phyloP scores from a whole-genome alignment of 2,888 invertebrate genomes.

The Dryadula phaetusa region DNA sequence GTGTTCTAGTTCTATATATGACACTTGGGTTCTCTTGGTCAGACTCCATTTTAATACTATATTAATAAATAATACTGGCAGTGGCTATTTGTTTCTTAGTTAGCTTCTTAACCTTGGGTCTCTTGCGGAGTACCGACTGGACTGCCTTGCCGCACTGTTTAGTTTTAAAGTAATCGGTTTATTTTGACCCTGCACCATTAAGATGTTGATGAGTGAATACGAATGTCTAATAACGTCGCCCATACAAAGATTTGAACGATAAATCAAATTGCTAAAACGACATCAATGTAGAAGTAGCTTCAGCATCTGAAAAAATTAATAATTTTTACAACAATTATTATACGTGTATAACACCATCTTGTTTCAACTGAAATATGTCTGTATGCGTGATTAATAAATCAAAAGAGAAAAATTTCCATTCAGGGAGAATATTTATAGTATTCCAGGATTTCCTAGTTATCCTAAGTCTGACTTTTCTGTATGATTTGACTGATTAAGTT shows the following conservation, averaged over 20 bases:
- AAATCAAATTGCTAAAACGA: background rate
- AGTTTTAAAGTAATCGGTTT: conserved; percentile 79
- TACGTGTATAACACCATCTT: too few relatives aligned
- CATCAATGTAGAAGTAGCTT: conserved; percentile 9
- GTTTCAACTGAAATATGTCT: too few relatives aligned
- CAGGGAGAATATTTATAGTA: too few relatives aligned
- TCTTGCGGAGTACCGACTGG: conserved; percentile 79
- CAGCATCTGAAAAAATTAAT: background rate
- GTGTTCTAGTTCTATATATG: conserved; percentile 67
- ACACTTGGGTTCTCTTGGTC: conserved; percentile 59
- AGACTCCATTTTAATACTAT: conserved; percentile 64
- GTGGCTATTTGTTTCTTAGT: conserved; percentile 41
- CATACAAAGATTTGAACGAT: conserved; percentile 66
- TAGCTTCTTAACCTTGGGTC: conserved; percentile 86
- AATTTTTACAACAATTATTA: too few relatives aligned
- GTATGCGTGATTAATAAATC: too few relatives aligned
- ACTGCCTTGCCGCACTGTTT: conserved; percentile 79
- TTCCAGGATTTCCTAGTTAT: too few relatives aligned
- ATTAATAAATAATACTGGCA: conserved; percentile 71
- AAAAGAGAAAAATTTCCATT: too few relatives aligned
- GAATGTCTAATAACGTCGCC: conserved; percentile 59
- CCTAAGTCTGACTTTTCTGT: too few relatives aligned
- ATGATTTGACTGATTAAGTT: too few relatives aligned
- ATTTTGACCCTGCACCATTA: conserved; percentile 84
- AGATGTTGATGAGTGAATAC: conserved; percentile 66